These are phyloP conservation scores for Trogon melanurus DNA, from an alignment of 2,113 vertebrate genomes.

Conservation along the genomic window DNA sequence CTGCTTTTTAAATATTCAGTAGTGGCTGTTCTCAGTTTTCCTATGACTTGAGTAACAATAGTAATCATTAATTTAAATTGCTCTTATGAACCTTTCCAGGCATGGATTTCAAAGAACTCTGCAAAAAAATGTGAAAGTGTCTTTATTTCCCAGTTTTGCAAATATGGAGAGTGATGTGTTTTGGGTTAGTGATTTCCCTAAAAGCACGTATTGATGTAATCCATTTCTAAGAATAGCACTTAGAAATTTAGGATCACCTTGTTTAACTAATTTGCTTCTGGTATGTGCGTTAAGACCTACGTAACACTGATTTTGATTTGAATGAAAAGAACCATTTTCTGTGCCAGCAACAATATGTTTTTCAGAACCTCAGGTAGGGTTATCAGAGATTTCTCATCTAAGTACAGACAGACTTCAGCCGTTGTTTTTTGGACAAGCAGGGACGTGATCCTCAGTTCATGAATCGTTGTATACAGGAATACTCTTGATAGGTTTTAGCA, in stretches of 20 bases:
- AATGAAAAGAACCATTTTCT: background rate
- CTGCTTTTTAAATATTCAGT: conserved; percentile 44
- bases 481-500: background rate
- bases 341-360: background rate
- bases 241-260: background rate
- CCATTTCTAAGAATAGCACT: background rate
- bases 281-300: background rate
- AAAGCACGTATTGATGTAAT: background rate
- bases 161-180: background rate
- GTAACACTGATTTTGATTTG: background rate
- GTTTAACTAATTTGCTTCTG: background rate
- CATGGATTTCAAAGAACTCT: background rate
- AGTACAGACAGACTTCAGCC: background rate
- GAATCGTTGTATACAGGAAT: background rate
- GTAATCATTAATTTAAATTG: background rate
- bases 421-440: background rate
- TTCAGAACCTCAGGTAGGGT: background rate
- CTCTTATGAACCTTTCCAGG: background rate
- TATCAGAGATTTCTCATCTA: background rate
- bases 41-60: background rate
- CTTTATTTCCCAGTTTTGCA: conserved; percentile 11
- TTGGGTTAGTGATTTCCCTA: background rate
- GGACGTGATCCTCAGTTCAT: background rate
- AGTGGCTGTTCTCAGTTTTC: background rate
- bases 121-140: background rate